Conservation (phyloP, 1,140 invertebrate genomes). For the Asobara japonica region DNA sequence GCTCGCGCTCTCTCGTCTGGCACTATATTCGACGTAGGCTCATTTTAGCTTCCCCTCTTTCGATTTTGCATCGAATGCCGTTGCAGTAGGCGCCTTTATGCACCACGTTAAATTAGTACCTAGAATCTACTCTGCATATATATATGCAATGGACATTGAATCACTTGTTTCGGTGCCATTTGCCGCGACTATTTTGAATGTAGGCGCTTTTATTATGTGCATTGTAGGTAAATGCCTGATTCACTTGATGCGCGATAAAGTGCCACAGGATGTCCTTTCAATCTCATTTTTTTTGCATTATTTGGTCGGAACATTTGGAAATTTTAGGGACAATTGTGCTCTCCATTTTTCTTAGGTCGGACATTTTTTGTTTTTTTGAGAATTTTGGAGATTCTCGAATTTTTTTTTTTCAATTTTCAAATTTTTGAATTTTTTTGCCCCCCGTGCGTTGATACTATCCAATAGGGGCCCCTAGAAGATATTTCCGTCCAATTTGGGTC, state of each 20-base stretch:
- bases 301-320: neutral
- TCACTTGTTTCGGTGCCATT: constrained; percentile 1
- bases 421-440: too few relatives aligned
- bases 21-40: neutral
- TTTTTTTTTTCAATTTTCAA: too few relatives aligned
- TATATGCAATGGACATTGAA: neutral
- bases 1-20: constrained; percentile 42
- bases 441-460: too few relatives aligned
- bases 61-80: constrained; percentile 13
- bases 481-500: too few relatives aligned
- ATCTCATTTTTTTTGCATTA: constrained; percentile 16
- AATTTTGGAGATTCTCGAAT: too few relatives aligned
- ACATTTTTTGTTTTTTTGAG: neutral
- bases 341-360: neutral
- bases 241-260: neutral
- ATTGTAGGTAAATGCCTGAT: constrained; percentile 25
- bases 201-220: neutral
- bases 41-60: neutral
- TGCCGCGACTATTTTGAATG: constrained; percentile 24
- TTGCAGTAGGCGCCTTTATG: constrained; percentile 36
- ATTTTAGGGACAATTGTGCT: neutral
- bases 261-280: constrained; percentile 11
- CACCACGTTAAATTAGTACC: constrained; percentile 37
- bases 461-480: too few relatives aligned
- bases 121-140: constrained; percentile 18